These are phyloP conservation scores for Linurgus olivaceus DNA, from an alignment of 2,797 vertebrate species.

Conservation along the genomic window DNA sequence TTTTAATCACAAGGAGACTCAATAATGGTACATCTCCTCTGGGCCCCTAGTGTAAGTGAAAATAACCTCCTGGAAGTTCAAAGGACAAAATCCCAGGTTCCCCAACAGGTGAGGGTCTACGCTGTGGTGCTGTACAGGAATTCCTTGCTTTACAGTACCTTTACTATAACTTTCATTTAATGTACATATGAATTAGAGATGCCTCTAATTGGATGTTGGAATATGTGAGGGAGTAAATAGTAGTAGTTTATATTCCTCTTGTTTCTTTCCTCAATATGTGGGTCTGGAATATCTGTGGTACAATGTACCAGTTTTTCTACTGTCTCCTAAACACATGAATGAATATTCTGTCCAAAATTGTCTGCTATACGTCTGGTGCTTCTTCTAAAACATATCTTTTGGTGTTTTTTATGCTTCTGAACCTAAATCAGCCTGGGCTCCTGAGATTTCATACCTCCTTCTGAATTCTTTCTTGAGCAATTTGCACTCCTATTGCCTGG, in stretches of 20 bases:
- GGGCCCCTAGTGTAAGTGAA: background rate
- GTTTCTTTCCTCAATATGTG: background rate
- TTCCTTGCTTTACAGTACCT: background rate
- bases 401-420: background rate
- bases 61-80: background rate
- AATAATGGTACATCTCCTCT: background rate
- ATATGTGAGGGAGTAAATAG: background rate
- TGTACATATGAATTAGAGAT: background rate
- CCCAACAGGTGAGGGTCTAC: background rate
- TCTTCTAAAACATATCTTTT: background rate
- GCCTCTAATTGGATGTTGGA: background rate
- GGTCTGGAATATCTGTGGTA: background rate
- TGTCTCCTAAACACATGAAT: rapidly evolving
- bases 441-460: background rate
- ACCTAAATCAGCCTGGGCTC: background rate
- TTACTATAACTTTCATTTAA: background rate
- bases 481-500: background rate
- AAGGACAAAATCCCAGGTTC: background rate
- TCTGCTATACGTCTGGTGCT: background rate
- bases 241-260: background rate
- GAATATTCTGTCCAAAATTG: background rate
- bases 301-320: background rate
- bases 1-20: background rate
- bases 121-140: background rate
- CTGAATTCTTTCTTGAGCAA: background rate